Base-by-base conservation (phyloP, 2,113 vertebrate species). In the Serilophus lunatus region DNA sequence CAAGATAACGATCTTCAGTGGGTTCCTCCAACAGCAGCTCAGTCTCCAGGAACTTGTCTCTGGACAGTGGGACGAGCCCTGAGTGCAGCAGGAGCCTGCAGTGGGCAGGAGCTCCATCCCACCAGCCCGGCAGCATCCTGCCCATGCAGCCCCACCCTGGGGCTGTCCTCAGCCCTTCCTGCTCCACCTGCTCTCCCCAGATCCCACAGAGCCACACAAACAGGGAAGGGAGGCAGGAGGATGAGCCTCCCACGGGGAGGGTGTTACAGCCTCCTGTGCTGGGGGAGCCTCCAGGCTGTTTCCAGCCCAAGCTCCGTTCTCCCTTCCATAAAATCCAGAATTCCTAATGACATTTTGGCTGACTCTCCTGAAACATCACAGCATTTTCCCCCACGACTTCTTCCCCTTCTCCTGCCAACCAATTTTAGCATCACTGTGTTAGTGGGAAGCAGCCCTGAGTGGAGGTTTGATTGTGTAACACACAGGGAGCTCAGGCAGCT, bases 181-280 rank as follows among this genome's bases (percentile, higher is more conserved):
- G 9, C 75, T 23, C 20, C 18, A 6, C 35, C 81, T 60, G 60
- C 60, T 18, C 24, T 15, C 33, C 13, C 44, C 56, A 45, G 5
- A 23, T 2, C 51, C 82, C 29, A 1, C n/a, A 5, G 2, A 36
- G 2, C 40, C 54, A 18, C 23, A 2, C 3, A 2, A 18, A 4
- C 0, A 5, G 79, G 72, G 53, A n/a, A 29, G 24, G 49, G 54
- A 38, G 23, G 40, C n/a, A 15, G 65, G 11, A n/a, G 59, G 31
- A 63, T 2, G 18, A 40, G 26, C 33, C 20, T 26, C 53, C 50
- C 31, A 18, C 28, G 38, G 40, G 28, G 29, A 65, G 44, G 53
- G 20, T 26, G 53, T 11, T 38, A 7, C 29, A n/a, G 29, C 15
- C 38, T 15, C 18, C 28, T 24, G 50, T 2, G 1, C 31, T 28